Conservation (phyloP, 2,888 invertebrate genomes). For the Mylabris sibirica region DNA sequence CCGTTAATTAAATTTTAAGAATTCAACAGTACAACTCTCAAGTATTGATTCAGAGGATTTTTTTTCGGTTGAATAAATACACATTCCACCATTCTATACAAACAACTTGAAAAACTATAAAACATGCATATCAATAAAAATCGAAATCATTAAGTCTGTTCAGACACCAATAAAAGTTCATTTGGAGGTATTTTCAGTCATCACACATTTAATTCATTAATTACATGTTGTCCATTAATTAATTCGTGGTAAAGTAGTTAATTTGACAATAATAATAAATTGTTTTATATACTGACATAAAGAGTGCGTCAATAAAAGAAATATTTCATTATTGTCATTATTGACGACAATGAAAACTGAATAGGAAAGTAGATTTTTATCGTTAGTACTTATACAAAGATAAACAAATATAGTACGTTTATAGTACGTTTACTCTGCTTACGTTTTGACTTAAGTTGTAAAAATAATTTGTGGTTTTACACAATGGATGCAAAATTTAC, state of each 20-base stretch:
- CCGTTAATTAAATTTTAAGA: slow-evolving; percentile 6
- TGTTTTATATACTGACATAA: slow-evolving; percentile 1
- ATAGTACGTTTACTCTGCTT: too few relatives aligned
- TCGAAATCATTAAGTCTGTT: slow-evolving; percentile 31
- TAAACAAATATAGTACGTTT: too few relatives aligned
- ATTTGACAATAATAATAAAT: slow-evolving; percentile 43
- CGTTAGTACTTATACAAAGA: too few relatives aligned
- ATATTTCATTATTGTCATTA: neutral
- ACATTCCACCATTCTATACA: neutral
- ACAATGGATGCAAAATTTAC: too few relatives aligned
- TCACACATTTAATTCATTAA: slow-evolving; percentile 47
- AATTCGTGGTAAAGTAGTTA: slow-evolving; percentile 51
- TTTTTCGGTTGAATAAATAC: neutral
- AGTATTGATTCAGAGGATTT: slow-evolving; percentile 5
- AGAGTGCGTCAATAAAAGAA: slow-evolving; percentile 3
- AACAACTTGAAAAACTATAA: slow-evolving; percentile 30
- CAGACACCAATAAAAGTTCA: slow-evolving; percentile 32
- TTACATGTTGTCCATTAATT: slow-evolving; percentile 49
- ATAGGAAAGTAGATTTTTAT: slow-evolving; percentile 8
- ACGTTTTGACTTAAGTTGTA: too few relatives aligned
- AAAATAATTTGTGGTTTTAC: too few relatives aligned
- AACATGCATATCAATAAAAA: slow-evolving; percentile 40
- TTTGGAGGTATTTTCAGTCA: slow-evolving; percentile 30
- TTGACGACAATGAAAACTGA: neutral
- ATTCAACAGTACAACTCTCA: neutral